Evolutionary conservation across 2,888 invertebrate species (phyloP), one percentile per base, ranked within the genome.

Genomic region (Rotaria macrura): DNA sequence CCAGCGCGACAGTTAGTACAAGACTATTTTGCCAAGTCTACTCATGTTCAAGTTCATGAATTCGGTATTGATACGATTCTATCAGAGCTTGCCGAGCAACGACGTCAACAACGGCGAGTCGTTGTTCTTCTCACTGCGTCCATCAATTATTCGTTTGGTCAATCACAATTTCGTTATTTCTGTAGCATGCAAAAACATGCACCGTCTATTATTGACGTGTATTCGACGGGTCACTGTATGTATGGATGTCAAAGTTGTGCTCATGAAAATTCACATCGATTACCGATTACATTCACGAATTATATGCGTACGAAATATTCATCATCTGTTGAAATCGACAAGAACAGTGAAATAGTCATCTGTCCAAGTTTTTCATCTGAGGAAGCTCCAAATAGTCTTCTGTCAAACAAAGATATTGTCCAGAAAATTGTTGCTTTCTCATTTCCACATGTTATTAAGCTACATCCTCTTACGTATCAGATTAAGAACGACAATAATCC

Each of bases 231-330:
- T 25, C 74, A 79, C 38, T 79, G 74, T 25, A 79, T 79, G 74
- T 79, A 43, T 79, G 74, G 74, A 43, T 79, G 74, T 79, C 74
- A 79, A n/a, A 79, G 74, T 79, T 79, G 74, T 79, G 40, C 74
- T 23, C 43, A 79, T 43, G 40, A 5, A 25, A 3, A 79, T 79
- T 43, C 74, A 40, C 74, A 79, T 79, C 74, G 74, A 43, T 12
- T 79, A 79, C 74, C 74, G 29, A 79, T 79, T 43, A 79, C 74
- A 0, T 79, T 79, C 25, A 79, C 74, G 3, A 79, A 79, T 79
- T 79, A 79, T 43, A 79, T 79, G 20, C 43, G 38, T 43, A 79
- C 74, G 12, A 79, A 79, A 79, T 23, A 23, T 38, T 5, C 20
- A 72, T 65, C 65, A 14, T 10, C 38, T n/a, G 17, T 14, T 29